Percentiles rank a stretch among this genome's conserved stretches.
phyloP scores from a whole-genome alignment of 2,797 vertebrate genomes.

The Serranus cabrilla region DNA sequence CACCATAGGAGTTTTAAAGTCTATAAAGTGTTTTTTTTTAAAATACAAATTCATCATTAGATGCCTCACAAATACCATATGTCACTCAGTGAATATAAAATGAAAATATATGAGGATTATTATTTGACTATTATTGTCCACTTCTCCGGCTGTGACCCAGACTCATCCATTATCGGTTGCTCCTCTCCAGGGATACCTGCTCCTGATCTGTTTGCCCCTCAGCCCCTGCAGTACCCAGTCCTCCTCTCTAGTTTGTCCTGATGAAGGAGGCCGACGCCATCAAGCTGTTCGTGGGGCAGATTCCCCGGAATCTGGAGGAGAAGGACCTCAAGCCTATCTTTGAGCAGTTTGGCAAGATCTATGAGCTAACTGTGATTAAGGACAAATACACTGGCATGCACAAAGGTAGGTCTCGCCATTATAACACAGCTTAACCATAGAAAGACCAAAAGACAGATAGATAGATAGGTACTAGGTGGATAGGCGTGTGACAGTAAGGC shows the following conservation, averaged over 20 bases:
- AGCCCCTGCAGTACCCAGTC: conserved; percentile 60
- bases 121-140: neutral
- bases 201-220: conserved; percentile 63
- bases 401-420: conserved; percentile 83
- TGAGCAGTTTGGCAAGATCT: conserved; percentile 89
- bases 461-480: conserved; percentile 21
- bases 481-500: conserved; percentile 44
- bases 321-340: conserved; percentile 90
- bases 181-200: conserved; percentile 70
- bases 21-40: neutral
- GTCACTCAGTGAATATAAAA: neutral
- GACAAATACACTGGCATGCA: conserved; percentile 91
- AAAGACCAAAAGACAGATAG: conserved; percentile 7
- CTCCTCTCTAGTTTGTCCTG: conserved; percentile 72
- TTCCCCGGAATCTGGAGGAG: conserved; percentile 89
- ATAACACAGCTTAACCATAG: conserved; percentile 45
- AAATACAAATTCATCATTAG: neutral
- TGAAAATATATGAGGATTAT: neutral
- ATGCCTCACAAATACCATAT: neutral
- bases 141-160: conserved; percentile 32
- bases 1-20: neutral
- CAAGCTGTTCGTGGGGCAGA: conserved; percentile 89
- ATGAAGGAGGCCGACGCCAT: conserved; percentile 91
- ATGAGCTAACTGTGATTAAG: conserved; percentile 89
- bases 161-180: conserved; percentile 49